Conservation (phyloP, 1,140 invertebrate species). For the Venturia canescens region DNA sequence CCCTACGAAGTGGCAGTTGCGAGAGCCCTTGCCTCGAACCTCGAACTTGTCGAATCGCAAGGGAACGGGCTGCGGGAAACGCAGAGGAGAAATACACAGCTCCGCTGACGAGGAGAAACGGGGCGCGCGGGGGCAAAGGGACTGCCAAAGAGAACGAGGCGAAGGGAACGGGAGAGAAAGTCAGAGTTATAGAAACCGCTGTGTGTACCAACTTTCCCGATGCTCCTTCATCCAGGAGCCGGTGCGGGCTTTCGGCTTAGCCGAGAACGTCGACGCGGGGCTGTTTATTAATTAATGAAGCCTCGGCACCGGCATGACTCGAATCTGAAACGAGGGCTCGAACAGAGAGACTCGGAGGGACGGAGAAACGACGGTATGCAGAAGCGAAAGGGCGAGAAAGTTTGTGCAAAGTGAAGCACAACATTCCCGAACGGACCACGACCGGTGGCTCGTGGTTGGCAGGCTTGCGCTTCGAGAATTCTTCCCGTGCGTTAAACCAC, state of each 20-base stretch:
- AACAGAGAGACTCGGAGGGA: slow-evolving; percentile 12
- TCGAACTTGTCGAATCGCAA: not conserved
- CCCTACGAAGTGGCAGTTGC: slow-evolving; percentile 3
- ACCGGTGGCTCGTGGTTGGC: not conserved
- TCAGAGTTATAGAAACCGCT: not conserved
- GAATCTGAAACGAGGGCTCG: slow-evolving; percentile 50
- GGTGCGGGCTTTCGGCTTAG: slow-evolving; percentile 27
- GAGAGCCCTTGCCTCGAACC: not conserved
- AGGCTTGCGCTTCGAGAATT: not conserved
- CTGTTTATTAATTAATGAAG: slow-evolving; percentile 63
- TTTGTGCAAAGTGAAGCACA: slow-evolving; percentile 16
- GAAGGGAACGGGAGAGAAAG: slow-evolving; percentile 10
- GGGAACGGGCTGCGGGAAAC: not conserved
- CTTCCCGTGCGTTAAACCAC: not conserved
- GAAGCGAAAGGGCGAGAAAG: not conserved
- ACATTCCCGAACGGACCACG: not conserved
- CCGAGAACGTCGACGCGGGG: slow-evolving; percentile 32
- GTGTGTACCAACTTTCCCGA: slow-evolving; percentile 19
- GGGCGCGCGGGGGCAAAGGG: not conserved
- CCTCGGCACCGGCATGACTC: slow-evolving; percentile 50
- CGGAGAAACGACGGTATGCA: not conserved
- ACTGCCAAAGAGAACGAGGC: not conserved
- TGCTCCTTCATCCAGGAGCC: not conserved
- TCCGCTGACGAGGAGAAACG: not conserved
- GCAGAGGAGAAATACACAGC: not conserved